phyloP scores from a whole-genome alignment of 2,888 invertebrate genomes.

The Galeopsomyia nigrocyanea region DNA sequence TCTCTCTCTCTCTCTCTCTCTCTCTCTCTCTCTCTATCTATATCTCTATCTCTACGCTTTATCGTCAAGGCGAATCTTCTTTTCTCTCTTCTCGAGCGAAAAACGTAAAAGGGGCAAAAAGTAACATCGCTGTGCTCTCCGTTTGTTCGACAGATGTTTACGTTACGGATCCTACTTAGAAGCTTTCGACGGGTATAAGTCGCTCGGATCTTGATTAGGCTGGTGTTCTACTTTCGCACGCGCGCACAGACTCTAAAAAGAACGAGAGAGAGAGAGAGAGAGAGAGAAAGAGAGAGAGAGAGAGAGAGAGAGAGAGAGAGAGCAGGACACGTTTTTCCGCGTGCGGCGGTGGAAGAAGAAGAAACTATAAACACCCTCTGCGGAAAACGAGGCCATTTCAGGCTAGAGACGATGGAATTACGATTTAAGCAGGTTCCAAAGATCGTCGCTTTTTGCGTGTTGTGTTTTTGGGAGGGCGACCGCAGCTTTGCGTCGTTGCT shows the following conservation, averaged over 20 bases:
- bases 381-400: constrained; percentile 21
- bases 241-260: not conserved
- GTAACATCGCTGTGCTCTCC: not conserved
- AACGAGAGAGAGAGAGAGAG: constrained; percentile 15
- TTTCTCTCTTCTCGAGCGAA: not conserved
- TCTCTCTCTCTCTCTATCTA: not conserved
- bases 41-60: constrained; percentile 1
- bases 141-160: constrained; percentile 46
- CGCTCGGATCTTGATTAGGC: constrained; percentile 47
- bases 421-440: constrained; percentile 42
- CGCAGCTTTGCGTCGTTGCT: constrained; percentile 14
- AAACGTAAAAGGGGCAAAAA: constrained; percentile 26
- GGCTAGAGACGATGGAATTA: constrained; percentile 36
- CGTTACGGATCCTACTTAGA: constrained; percentile 41
- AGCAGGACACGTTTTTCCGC: constrained; percentile 13
- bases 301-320: too few relatives aligned
- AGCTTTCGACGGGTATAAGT: constrained; percentile 45
- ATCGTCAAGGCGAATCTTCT: not conserved
- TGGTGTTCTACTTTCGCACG: constrained; percentile 43
- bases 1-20: constrained; percentile 5
- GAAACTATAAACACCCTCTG: constrained; percentile 40
- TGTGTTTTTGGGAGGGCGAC: constrained; percentile 26
- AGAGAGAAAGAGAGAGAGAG: constrained; percentile 10
- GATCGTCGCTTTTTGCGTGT: constrained; percentile 23
- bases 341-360: constrained; percentile 17